These are phyloP conservation scores for Drosophila borborema DNA, from an alignment of 2,888 invertebrate species.

Conservation along the genomic window DNA sequence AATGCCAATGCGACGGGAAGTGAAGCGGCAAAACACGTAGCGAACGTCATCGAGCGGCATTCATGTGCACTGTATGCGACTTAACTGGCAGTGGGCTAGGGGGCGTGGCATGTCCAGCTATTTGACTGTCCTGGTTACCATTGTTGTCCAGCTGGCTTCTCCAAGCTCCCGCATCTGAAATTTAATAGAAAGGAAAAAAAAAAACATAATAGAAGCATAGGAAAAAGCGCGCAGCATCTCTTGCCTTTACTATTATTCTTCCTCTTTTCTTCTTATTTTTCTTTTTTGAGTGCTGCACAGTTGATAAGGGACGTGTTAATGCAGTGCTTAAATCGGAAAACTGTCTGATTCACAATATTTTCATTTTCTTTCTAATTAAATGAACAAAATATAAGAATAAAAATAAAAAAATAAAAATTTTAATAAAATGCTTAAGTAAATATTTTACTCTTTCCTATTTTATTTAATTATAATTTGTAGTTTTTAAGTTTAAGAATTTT, in stretches of 20 bases:
- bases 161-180: slow-evolving; percentile 11
- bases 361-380: background rate
- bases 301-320: slow-evolving; percentile 11
- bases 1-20: slow-evolving; percentile 46
- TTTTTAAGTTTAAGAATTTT: background rate
- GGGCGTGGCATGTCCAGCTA: slow-evolving; percentile 55
- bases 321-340: background rate
- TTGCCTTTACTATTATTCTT: background rate
- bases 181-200: slow-evolving; percentile 31
- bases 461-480: background rate
- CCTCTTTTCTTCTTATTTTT: background rate
- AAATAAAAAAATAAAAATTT: background rate
- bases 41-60: slow-evolving; percentile 57
- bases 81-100: slow-evolving; percentile 32
- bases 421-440: background rate
- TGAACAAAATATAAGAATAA: background rate
- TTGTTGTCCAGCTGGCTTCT: slow-evolving; percentile 54
- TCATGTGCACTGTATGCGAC: slow-evolving; percentile 51
- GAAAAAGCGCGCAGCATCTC: slow-evolving; percentile 26
- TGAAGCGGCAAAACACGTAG: slow-evolving; percentile 50
- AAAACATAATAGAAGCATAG: background rate
- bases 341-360: background rate
- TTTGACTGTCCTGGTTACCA: slow-evolving; percentile 68
- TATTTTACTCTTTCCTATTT: background rate
- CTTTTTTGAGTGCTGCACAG: slow-evolving; percentile 1